Percentiles rank a stretch among this genome's conserved stretches.
Conservation (phyloP, 1,140 invertebrate genomes). For the Tetramorium alpestre region DNA sequence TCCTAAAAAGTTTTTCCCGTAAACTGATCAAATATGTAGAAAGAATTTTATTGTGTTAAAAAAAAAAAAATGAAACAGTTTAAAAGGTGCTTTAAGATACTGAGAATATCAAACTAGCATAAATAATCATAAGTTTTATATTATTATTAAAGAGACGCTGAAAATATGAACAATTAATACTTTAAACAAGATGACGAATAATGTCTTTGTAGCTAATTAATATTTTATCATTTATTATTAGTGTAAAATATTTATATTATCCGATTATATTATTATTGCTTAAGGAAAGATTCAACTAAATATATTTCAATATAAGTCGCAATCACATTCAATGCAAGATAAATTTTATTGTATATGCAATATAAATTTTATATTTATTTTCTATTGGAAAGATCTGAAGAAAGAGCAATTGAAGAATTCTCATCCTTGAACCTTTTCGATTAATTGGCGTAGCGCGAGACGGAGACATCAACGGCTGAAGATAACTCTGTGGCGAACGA, state of each 20-base stretch:
- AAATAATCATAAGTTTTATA: background rate
- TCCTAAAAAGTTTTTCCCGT: background rate
- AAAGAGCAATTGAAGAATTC: background rate
- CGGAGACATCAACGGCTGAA: background rate
- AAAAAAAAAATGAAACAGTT: background rate
- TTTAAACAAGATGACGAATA: background rate
- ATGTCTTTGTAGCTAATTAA: background rate
- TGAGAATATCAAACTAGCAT: background rate
- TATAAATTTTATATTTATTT: background rate
- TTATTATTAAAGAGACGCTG: background rate
- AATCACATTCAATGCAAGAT: background rate
- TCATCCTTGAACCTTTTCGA: background rate
- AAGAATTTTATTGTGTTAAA: constrained; percentile 19
- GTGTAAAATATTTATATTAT: background rate
- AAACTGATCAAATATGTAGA: background rate
- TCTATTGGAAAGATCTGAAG: constrained; percentile 2
- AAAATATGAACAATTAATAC: background rate
- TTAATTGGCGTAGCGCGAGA: background rate
- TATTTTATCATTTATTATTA: background rate
- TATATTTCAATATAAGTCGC: background rate
- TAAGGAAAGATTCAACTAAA: background rate
- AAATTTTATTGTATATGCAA: background rate
- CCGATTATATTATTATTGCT: background rate
- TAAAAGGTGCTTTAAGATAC: background rate
- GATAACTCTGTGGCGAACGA: background rate